These are phyloP conservation scores for Fopius arisanus DNA, from an alignment of 1,140 invertebrate genomes.

Conservation along the genomic window DNA sequence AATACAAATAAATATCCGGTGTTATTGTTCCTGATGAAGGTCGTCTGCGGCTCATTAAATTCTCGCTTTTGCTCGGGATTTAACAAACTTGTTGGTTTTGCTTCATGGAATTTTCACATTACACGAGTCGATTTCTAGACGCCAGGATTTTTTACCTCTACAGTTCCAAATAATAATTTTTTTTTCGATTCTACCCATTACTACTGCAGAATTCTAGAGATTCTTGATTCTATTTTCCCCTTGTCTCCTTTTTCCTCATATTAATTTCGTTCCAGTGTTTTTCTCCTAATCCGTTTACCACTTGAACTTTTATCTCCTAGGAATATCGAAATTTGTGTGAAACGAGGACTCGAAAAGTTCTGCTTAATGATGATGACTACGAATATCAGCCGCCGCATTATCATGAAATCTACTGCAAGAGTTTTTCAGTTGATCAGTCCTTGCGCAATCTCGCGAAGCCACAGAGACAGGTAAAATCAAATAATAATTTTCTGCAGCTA, in stretches of 20 bases:
- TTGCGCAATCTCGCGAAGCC: constrained; percentile 22
- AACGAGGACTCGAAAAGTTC: constrained; percentile 49
- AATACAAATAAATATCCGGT: neutral
- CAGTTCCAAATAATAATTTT: neutral
- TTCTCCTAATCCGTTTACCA: no score
- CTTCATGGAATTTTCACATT: neutral
- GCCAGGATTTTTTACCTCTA: no score
- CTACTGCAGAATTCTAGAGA: no score
- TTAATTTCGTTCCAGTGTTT: no score
- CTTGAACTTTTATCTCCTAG: constrained; percentile 36
- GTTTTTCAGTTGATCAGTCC: constrained; percentile 37
- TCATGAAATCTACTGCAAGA: constrained; percentile 58
- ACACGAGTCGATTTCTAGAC: no score
- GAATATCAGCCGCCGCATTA: constrained; percentile 62
- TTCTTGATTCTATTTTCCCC: neutral
- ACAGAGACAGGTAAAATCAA: constrained; percentile 18
- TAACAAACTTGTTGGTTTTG: neutral
- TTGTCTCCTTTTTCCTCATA: neutral
- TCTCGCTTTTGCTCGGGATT: neutral
- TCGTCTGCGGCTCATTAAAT: neutral
- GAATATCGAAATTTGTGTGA: constrained; percentile 61
- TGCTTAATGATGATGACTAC: constrained; percentile 52
- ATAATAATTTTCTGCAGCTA: no score
- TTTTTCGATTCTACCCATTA: neutral
- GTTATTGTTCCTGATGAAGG: constrained; percentile 2